Percentiles rank a stretch among this genome's conserved stretches.
Conservation (phyloP, 2,113 vertebrate species). For the Trematocara variabile region DNA sequence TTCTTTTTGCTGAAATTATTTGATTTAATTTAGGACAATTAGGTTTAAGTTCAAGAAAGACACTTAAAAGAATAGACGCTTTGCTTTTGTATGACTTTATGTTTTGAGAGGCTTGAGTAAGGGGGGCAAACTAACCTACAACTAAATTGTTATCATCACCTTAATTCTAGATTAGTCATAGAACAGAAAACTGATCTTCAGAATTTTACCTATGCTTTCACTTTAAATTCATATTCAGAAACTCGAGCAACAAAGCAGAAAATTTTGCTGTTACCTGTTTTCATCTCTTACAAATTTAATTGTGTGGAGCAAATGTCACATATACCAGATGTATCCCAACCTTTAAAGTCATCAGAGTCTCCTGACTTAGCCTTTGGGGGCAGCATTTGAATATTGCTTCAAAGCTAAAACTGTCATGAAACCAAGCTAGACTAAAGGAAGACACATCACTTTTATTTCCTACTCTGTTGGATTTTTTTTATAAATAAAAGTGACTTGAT, state of each 20-base stretch:
- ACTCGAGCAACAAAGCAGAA: accelerated
- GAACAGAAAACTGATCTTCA: not conserved
- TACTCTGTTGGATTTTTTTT: not conserved
- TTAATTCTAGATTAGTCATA: not conserved
- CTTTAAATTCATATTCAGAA: not conserved
- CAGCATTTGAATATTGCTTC: not conserved
- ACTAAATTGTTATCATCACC: accelerated
- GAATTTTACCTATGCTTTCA: not conserved
- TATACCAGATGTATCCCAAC: not conserved
- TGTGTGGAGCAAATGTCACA: not conserved
- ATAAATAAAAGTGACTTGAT: not conserved
- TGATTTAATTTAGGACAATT: not conserved
- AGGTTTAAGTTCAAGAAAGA: not conserved
- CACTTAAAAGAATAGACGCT: accelerated
- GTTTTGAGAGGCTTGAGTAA: not conserved
- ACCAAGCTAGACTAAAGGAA: not conserved
- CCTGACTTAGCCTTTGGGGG: not conserved
- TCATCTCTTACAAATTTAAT: not conserved
- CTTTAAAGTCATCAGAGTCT: not conserved
- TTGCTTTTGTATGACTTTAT: accelerated
- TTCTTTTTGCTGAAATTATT: accelerated
- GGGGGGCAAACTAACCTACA: not conserved
- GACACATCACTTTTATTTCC: not conserved
- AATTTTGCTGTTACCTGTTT: accelerated
- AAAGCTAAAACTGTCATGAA: not conserved